Evolutionary conservation across 2,888 invertebrate genomes (phyloP), one percentile per base, ranked within the genome.

Genomic region (Nomada hirtipes): DNA sequence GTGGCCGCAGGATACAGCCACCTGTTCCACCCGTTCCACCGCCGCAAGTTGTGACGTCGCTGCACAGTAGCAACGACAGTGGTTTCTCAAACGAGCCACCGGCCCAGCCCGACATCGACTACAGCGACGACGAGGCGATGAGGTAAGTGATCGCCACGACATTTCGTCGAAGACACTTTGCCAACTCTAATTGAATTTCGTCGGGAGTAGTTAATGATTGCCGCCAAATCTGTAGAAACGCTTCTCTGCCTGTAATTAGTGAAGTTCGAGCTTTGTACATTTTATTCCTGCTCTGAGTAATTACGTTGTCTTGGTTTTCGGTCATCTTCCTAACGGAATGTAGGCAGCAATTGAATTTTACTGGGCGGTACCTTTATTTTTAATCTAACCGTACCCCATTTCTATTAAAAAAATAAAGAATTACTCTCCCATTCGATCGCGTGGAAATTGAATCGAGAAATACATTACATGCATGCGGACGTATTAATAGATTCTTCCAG

Each of bases 51-150:
- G 93, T 94, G 76, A 94, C 94, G 76, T 98, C 97, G 57, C 95
- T 98, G 88, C 98, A 98, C 94, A 98, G 98, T 94, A 98, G 98
- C 93, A 98, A 98, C 94, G 98, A 98, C 94, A 98, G 98, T 89
- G 98, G 98, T 20, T 98, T 98, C 94, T 97, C 98, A 91, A 98
- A 98, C 92, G 98, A 98, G 92, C 96, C 97, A 13, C 98, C 98
- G 4, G 97, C 96, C 42, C 97, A 97, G 91, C 98, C 98, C 29
- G 98, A 98, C 94, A 96, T 98, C 79, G 98, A 98, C 94, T 98
- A 98, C 94, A 98, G 98, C 70, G 98, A 98, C 92, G 98, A 98
- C 94, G 98, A 98, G 92, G 97, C 96, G 53, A 95, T 96, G 93
- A 96, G 96, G 96, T 96, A 94, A 92, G 90, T 59, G 60, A 67